Conservation (phyloP, 2,797 vertebrate species). For the Pangasius mekongensis region DNA sequence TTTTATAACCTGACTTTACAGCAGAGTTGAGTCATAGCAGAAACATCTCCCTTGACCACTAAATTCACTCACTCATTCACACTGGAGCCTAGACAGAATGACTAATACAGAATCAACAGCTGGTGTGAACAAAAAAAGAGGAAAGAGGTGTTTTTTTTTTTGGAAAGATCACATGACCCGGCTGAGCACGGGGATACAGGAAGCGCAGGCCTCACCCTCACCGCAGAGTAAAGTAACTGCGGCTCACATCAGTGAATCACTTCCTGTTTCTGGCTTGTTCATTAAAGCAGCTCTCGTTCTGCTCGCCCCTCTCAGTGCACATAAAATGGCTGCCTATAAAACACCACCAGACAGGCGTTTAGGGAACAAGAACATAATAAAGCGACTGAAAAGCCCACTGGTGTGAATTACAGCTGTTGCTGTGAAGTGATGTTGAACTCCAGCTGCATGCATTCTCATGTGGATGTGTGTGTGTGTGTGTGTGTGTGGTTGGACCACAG, state of each 20-base stretch:
- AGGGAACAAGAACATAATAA: slow-evolving; percentile 37
- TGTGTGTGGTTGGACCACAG: background rate
- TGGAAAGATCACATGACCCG: slow-evolving; percentile 48
- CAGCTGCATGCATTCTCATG: background rate
- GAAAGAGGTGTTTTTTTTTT: slow-evolving; percentile 10
- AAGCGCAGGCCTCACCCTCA: slow-evolving; percentile 51
- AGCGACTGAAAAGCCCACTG: slow-evolving; percentile 26
- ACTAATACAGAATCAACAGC: slow-evolving; percentile 41
- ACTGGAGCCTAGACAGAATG: slow-evolving; percentile 28
- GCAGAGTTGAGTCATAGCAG: slow-evolving; percentile 30
- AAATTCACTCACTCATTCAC: slow-evolving; percentile 8
- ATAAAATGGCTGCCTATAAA: slow-evolving; percentile 66
- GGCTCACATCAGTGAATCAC: slow-evolving; percentile 70
- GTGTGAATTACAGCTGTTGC: slow-evolving; percentile 9
- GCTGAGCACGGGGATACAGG: slow-evolving; percentile 50
- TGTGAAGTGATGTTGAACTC: background rate
- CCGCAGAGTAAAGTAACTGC: slow-evolving; percentile 54
- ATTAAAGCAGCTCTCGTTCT: slow-evolving; percentile 74
- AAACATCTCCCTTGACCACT: slow-evolving; percentile 27
- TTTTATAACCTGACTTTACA: slow-evolving; percentile 13
- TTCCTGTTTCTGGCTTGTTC: slow-evolving; percentile 80
- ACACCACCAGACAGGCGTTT: slow-evolving; percentile 35
- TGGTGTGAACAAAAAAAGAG: slow-evolving; percentile 20
- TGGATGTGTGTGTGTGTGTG: background rate
- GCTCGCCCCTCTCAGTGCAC: slow-evolving; percentile 66